These are phyloP conservation scores for Campopleginae sp. DNA, from an alignment of 2,888 invertebrate genomes.

Conservation along the genomic window DNA sequence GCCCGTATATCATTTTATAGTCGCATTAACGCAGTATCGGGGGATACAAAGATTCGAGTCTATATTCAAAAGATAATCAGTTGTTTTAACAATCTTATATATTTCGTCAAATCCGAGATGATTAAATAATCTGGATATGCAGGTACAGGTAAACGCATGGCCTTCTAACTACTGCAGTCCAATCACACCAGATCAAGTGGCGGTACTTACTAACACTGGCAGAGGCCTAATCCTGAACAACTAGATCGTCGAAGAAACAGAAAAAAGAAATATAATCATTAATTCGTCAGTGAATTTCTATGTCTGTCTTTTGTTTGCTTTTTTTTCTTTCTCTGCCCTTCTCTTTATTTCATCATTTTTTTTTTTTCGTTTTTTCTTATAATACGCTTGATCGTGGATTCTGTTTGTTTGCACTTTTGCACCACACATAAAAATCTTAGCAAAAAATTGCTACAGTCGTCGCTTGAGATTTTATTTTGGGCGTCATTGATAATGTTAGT, in stretches of 20 bases:
- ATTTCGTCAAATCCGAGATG: conserved; percentile 30
- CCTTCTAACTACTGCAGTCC: conserved; percentile 84
- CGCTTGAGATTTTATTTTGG: conserved; percentile 28
- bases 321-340: conserved; percentile 16
- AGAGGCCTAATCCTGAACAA: conserved; percentile 99
- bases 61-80: conserved; percentile 25
- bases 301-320: conserved; percentile 58
- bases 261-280: conserved; percentile 82
- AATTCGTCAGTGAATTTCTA: conserved; percentile 69
- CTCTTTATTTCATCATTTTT: conserved; percentile 1
- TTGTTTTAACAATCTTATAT: not conserved
- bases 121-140: conserved; percentile 67
- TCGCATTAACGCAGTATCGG: conserved; percentile 37
- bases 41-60: conserved; percentile 26
- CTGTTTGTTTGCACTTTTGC: conserved; percentile 66
- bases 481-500: conserved; percentile 39
- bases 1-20: not conserved
- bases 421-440: conserved; percentile 59
- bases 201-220: conserved; percentile 98
- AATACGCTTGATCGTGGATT: conserved; percentile 63
- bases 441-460: conserved; percentile 24
- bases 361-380: conserved; percentile 71
- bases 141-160: conserved; percentile 80
- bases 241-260: conserved; percentile 88
- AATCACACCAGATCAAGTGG: conserved; percentile 85